These are phyloP conservation scores for Dorcus hopei DNA, from an alignment of 2,888 invertebrate species.

Conservation along the genomic window DNA sequence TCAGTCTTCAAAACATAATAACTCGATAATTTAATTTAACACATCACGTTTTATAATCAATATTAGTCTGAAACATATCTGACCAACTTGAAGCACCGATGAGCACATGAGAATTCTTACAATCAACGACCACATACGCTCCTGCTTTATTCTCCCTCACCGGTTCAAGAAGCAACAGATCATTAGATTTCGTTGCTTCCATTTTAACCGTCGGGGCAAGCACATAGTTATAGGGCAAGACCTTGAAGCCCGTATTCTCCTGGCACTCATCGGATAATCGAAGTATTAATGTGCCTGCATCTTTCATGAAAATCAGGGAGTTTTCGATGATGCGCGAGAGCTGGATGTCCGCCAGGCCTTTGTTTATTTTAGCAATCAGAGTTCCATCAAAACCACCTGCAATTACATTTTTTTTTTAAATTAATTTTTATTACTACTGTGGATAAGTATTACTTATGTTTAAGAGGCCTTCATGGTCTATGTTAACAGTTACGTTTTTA, in stretches of 20 bases:
- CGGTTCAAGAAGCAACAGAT: conserved; percentile 24
- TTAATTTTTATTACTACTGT: background rate
- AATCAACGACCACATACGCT: conserved; percentile 24
- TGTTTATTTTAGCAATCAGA: conserved; percentile 34
- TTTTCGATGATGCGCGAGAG: conserved; percentile 38
- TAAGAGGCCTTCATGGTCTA: conserved; percentile 34
- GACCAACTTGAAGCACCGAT: conserved; percentile 35
- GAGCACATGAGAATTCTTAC: conserved; percentile 29
- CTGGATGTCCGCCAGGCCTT: conserved; percentile 41
- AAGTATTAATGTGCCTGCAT: conserved; percentile 36
- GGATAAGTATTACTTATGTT: conserved; percentile 30
- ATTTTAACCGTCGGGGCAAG: conserved; percentile 25
- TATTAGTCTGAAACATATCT: conserved; percentile 31
- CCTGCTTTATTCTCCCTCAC: conserved; percentile 4
- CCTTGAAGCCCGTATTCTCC: conserved; percentile 32
- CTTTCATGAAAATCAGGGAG: conserved; percentile 37
- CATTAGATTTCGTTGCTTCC: conserved; percentile 16
- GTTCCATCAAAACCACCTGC: conserved; percentile 46
- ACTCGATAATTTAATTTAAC: too few species aligned
- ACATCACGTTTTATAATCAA: too few species aligned
- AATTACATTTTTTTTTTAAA: conserved; percentile 17
- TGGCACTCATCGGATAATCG: conserved; percentile 38
- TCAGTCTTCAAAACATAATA: too few species aligned
- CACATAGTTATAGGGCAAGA: conserved; percentile 19
- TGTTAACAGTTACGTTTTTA: conserved; percentile 33